Evolutionary conservation across 1,140 invertebrate species (phyloP).

Genomic region (Cheumatopsyche charites): DNA sequence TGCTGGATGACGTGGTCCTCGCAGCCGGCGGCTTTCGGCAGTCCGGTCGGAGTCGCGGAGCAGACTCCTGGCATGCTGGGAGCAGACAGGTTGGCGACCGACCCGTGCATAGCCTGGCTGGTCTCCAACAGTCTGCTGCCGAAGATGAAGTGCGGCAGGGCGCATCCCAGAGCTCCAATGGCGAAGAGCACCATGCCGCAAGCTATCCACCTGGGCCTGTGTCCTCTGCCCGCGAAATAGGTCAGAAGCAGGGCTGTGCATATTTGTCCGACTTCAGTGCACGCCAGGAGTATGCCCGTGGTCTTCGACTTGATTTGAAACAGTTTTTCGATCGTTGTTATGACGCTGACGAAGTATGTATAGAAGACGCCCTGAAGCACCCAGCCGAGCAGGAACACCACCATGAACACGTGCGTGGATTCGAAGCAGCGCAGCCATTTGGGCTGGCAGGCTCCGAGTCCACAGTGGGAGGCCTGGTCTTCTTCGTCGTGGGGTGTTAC

Average conservation of each 20-base stretch:
- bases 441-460: constrained; percentile 72
- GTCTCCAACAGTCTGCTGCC: constrained; percentile 73
- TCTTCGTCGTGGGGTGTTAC: constrained; percentile 44
- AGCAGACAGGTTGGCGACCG: constrained; percentile 61
- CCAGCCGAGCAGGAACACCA: constrained; percentile 86
- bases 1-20: constrained; percentile 59
- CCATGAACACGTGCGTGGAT: constrained; percentile 87
- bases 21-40: constrained; percentile 51
- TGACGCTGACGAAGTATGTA: constrained; percentile 95
- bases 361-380: constrained; percentile 93
- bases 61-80: constrained; percentile 62
- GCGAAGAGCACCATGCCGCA: constrained; percentile 92
- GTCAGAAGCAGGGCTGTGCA: constrained; percentile 86
- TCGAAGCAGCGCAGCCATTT: constrained; percentile 78
- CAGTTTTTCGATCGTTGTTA: constrained; percentile 96
- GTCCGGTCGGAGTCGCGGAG: constrained; percentile 52
- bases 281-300: constrained; percentile 90
- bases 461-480: constrained; percentile 65
- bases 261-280: constrained; percentile 95
- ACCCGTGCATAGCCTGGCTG: constrained; percentile 64
- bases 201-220: constrained; percentile 95
- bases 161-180: constrained; percentile 84
- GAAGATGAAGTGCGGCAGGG: constrained; percentile 81
- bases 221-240: constrained; percentile 91
- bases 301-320: constrained; percentile 95